Evolutionary conservation across 1,140 invertebrate genomes (phyloP).

Genomic region (Pomacea maculata): DNA sequence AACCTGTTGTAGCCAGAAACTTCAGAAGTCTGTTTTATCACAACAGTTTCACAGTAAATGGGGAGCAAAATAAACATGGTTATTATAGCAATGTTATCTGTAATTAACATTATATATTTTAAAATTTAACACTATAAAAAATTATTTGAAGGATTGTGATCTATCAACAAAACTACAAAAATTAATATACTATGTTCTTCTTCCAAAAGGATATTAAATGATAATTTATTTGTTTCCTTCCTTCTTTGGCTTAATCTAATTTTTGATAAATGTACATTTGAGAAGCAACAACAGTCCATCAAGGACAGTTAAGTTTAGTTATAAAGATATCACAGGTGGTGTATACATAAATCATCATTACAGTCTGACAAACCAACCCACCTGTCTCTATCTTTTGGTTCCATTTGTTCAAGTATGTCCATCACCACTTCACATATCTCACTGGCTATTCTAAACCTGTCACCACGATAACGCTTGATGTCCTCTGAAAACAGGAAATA

Average conservation of each 20-base stretch:
- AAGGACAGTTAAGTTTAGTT: too few relatives aligned
- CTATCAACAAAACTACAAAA: too few relatives aligned
- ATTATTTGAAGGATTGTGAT: background rate
- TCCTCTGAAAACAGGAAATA: conserved; percentile 51
- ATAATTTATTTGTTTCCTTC: background rate
- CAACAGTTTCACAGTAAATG: background rate
- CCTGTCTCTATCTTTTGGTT: conserved; percentile 41
- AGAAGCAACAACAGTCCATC: too few relatives aligned
- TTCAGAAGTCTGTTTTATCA: conserved; percentile 42
- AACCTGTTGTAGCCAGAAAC: conserved; percentile 55
- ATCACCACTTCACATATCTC: conserved; percentile 62
- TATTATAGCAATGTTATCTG: background rate
- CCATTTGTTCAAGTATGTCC: conserved; percentile 55
- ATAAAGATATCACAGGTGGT: too few relatives aligned
- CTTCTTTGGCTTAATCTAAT: background rate
- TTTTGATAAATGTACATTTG: background rate
- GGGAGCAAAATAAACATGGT: background rate
- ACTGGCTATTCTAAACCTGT: conserved; percentile 62
- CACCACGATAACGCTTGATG: conserved; percentile 63
- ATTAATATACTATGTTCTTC: too few relatives aligned
- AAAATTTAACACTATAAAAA: background rate
- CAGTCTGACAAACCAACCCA: background rate
- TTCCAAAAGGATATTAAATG: background rate
- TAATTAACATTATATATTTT: background rate
- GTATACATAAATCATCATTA: too few relatives aligned